A percentile compares a stretch with the other conserved stretches of the same genome.
Conservation (phyloP, 1,140 invertebrate genomes). For the Zelostemma sp. region DNA sequence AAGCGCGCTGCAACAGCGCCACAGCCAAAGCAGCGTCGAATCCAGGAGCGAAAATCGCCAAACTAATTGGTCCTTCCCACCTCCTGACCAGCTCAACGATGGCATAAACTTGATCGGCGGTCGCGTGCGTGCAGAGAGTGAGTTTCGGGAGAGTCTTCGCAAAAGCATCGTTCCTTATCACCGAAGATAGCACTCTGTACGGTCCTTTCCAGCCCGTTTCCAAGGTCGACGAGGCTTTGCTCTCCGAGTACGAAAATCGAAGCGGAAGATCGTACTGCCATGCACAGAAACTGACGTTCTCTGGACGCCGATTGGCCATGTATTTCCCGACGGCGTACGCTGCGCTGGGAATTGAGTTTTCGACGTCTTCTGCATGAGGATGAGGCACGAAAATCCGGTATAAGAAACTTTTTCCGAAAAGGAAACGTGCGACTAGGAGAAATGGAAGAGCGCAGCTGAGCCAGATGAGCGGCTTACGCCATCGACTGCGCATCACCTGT, state of each 20-base stretch:
- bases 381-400: constrained; percentile 44
- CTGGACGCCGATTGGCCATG: constrained; percentile 67
- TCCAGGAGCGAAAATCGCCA: constrained; percentile 80
- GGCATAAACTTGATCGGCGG: constrained; percentile 80
- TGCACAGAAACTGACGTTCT: constrained; percentile 73
- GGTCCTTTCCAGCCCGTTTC: constrained; percentile 71
- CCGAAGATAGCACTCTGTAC: constrained; percentile 78
- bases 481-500: constrained; percentile 48
- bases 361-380: constrained; percentile 52
- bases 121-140: constrained; percentile 82
- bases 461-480: constrained; percentile 41
- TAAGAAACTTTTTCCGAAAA: constrained; percentile 42
- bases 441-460: constrained; percentile 32
- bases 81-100: constrained; percentile 77
- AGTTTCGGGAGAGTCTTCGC: constrained; percentile 57
- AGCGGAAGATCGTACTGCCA: constrained; percentile 76
- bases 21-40: constrained; percentile 76
- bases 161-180: constrained; percentile 56
- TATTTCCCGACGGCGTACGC: constrained; percentile 67
- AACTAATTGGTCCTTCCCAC: constrained; percentile 81
- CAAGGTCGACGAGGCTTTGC: constrained; percentile 68
- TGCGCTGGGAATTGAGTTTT: constrained; percentile 24
- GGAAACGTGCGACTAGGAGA: constrained; percentile 41
- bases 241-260: constrained; percentile 68
- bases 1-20: constrained; percentile 74